phyloP scores from a whole-genome alignment of 2,888 invertebrate species.

The Melikaiella ostensackeni region DNA sequence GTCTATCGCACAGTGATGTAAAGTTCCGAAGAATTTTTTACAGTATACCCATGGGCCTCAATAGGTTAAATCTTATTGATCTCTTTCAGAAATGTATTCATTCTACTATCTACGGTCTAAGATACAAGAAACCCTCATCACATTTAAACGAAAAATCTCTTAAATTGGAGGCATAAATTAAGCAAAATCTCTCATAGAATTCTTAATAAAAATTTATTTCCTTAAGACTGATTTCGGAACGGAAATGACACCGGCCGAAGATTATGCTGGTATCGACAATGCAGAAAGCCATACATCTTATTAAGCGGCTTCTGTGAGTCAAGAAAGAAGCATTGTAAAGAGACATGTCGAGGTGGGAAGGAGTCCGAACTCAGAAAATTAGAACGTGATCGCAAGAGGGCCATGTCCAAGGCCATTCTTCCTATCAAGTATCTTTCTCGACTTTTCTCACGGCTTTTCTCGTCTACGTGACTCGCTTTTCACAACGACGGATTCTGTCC shows the following conservation, averaged over 20 bases:
- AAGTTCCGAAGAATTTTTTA: too few relatives aligned
- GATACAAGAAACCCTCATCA: neutral
- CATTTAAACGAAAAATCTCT: neutral
- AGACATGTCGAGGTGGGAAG: neutral
- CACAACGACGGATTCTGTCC: conserved; percentile 12
- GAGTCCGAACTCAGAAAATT: neutral
- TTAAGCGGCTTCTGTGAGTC: conserved; percentile 23
- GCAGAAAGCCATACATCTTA: conserved; percentile 20
- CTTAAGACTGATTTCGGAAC: conserved; percentile 13
- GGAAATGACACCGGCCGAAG: conserved; percentile 11
- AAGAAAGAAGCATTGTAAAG: conserved; percentile 14
- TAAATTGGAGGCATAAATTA: neutral
- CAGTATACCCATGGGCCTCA: too few relatives aligned
- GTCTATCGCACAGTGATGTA: too few relatives aligned
- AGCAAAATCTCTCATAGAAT: conserved; percentile 21
- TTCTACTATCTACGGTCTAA: too few relatives aligned
- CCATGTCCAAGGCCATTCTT: too few relatives aligned
- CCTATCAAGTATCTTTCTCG: conserved; percentile 55
- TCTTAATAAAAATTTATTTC: conserved; percentile 15
- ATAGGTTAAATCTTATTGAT: too few relatives aligned
- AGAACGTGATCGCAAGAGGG: conserved; percentile 30
- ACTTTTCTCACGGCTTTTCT: conserved; percentile 53
- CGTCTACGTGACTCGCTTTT: conserved; percentile 56
- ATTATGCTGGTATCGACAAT: conserved; percentile 22
- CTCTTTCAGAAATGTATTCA: too few relatives aligned